Percentiles rank a stretch among this genome's conserved stretches.
Evolutionary conservation across 2,113 vertebrate genomes (phyloP).

Genomic region (Chamaetylas fuelleborni): DNA sequence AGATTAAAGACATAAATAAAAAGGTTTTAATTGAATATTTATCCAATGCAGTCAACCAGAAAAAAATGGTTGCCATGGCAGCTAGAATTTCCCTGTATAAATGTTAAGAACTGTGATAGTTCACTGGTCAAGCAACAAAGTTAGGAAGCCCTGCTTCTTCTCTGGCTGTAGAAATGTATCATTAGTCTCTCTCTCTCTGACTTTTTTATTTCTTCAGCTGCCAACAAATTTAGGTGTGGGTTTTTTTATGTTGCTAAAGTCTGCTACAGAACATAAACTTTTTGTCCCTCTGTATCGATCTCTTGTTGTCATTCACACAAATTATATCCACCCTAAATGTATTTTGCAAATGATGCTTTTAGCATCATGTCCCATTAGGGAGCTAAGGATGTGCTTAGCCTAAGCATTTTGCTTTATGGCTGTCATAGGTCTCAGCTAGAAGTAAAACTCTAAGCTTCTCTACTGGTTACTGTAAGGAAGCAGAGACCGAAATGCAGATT

Average conservation of each 20-base stretch:
- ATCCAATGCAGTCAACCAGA: neutral
- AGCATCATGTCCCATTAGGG: neutral
- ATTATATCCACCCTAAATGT: neutral
- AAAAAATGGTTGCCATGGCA: conserved; percentile 17
- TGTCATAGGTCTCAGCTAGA: neutral
- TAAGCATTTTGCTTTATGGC: neutral
- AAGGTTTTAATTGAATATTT: neutral
- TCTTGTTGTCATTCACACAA: neutral
- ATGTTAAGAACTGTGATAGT: neutral
- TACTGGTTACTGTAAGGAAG: neutral
- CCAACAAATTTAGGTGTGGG: neutral
- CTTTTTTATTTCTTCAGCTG: neutral
- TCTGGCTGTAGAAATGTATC: accelerated
- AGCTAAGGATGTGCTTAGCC: neutral
- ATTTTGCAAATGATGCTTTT: neutral
- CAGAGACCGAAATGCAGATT: neutral
- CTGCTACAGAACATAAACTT: neutral
- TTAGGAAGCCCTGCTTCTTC: neutral
- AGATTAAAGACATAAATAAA: conserved; percentile 3
- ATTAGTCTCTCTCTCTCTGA: neutral
- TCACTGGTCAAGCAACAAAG: neutral
- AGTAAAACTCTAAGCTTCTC: neutral
- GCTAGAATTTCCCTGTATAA: neutral
- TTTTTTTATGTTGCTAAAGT: neutral
- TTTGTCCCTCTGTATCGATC: neutral